Base-by-base conservation (phyloP, 2,113 vertebrate genomes). In the Grallaria varia region DNA sequence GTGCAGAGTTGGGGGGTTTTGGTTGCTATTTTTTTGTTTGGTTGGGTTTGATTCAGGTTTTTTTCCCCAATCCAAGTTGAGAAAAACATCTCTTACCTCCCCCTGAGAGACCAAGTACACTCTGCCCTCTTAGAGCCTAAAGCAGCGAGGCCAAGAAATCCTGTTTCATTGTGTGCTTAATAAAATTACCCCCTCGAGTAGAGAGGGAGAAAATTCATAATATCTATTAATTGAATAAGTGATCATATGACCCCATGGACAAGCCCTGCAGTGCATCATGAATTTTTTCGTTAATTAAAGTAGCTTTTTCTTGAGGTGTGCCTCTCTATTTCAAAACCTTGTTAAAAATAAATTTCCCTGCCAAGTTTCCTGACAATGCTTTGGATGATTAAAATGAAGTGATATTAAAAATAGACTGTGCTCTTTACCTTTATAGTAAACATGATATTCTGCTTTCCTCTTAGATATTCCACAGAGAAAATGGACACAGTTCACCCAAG, bases 251-350 rank as follows among this genome's bases (percentile, higher is more conserved):
- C n/a, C 30, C 74, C 28, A 22, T 40, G 62, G 74, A 84, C 63
- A 84, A 82, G 64, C 50, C 56, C 37, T 82, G 35, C 49, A 55
- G 37, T 24, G 22, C 62, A 52, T 31, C 37, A 55, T 50, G 69
- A 83, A 87, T 71, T 63, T 59, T 75, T 80, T 87, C 40, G 91
- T 92, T 84, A 83, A 78, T 85, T 86, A 92, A 63, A 91, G 45
- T 12, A 50, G 10, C 37, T 92, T 55, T 80, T 68, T 94, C 88
- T 92, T 59, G 35, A 93, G 40, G 15, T 86, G 39, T 19, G 11
- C 14, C 13, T 76, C 58, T 63, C 42, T 21, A 30, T 74, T 88
- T 47, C 74, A 89, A 89, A 84, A 47, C 25, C n/a, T 18, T 1
- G 28, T 60, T 50, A 93, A 93, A 90, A 96, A 71, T 25, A 82